Percentiles rank a stretch among this genome's conserved stretches.
These are phyloP conservation scores for Dasypolia templi DNA, from an alignment of 2,888 invertebrate species.

Conservation along the genomic window DNA sequence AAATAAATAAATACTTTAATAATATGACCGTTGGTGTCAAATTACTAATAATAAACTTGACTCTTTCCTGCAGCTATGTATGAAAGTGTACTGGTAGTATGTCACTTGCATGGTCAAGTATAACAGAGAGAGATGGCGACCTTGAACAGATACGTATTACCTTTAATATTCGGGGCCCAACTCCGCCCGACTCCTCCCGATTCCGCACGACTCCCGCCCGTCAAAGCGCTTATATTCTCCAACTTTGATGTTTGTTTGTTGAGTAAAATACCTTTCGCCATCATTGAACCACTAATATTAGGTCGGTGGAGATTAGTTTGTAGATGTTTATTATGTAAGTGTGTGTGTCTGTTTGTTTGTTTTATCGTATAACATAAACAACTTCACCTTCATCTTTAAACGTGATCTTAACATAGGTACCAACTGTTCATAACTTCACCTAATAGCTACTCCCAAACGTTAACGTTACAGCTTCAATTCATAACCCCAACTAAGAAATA, in stretches of 20 bases:
- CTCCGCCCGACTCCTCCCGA: conserved; percentile 7
- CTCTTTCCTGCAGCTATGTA: not conserved
- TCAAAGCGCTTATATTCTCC: conserved; percentile 40
- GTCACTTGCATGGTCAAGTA: not conserved
- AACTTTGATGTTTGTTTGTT: conserved; percentile 53
- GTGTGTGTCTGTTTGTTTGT: not conserved
- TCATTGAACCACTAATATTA: conserved; percentile 24
- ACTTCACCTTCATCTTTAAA: not conserved
- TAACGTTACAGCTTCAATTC: not conserved
- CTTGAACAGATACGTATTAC: conserved; percentile 7
- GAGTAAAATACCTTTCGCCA: conserved; percentile 37
- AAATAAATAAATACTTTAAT: no score
- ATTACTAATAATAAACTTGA: not conserved
- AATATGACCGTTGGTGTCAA: no score
- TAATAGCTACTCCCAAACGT: not conserved
- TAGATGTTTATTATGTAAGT: not conserved
- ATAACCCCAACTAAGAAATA: conserved; percentile 14
- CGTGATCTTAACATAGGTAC: not conserved
- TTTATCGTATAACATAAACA: not conserved
- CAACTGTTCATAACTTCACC: not conserved
- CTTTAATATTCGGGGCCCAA: conserved; percentile 37
- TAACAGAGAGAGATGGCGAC: not conserved
- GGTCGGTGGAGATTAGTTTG: conserved; percentile 1
- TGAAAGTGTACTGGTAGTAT: not conserved
- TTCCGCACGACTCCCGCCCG: not conserved